Evolutionary conservation across 1,140 invertebrate species (phyloP), one percentile per base, ranked within the genome.

Genomic region (Cyclargus thomasi): DNA sequence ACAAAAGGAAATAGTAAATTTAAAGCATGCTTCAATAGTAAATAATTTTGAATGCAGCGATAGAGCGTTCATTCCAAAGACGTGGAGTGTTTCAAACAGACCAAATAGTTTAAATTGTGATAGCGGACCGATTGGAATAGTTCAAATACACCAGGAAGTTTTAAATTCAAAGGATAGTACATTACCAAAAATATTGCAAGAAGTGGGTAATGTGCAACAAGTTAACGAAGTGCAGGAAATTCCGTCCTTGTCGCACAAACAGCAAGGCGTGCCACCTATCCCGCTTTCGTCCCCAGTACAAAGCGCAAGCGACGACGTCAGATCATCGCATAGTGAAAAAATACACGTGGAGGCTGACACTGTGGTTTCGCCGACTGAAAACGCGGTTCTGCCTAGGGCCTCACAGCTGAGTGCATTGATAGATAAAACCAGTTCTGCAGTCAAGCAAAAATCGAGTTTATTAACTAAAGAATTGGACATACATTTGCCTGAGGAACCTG

Each of bases 21-120:
- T 65, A 14, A 65, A 55, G n/a, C 21, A 57, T 18, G 59, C 59
- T 1, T 21, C 64, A 22, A 22, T 29, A 17, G 36, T 65, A 53
- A 65, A 47, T 17, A 59, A 53, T 47, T 62, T 65, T 35, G 62
- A 59, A 18, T 65, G 68, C 47, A 39, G 16, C 29, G 59, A 62
- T 6, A 23, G 23, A 23, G 23, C 1, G 1, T 55, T 57, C 22
- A 17, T 53, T n/a, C 16, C 16, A 5, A 53, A 53, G n/a, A 53
- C 1, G 16, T 5, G 53, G 17, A 6, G 1, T 3, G 53, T 16
- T n/a, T 53, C 11, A 17, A 53, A 53, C 53, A 53, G n/a, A n/a
- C 16, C 17, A 17, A 53, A n/a, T 17, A 53, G 39, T 10, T 53
- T 53, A n/a, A n/a, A n/a, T n/a, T n/a, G n/a, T n/a, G n/a, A n/a